Percentiles rank a stretch among this genome's conserved stretches.
Conservation (phyloP, 2,113 vertebrate species). For the Grantiella picta region DNA sequence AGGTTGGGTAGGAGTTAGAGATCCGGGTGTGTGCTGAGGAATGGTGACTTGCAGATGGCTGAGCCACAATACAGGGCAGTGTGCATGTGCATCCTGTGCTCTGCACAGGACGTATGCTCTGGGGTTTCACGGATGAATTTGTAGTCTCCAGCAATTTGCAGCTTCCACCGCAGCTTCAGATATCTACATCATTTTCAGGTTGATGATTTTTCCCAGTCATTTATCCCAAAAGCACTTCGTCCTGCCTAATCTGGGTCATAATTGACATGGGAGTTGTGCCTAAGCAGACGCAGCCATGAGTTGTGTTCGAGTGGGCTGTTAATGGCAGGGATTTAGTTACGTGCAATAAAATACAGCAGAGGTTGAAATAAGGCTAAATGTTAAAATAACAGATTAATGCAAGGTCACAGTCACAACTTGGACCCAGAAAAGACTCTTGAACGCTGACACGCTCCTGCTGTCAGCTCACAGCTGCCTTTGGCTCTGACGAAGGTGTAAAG, state of each 20-base stretch:
- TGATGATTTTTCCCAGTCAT: conserved; percentile 42
- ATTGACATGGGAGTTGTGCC: background rate
- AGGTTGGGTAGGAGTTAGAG: background rate
- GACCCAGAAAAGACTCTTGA: background rate
- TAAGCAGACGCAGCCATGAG: background rate
- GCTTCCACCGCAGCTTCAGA: background rate
- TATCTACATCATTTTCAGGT: conserved; percentile 25
- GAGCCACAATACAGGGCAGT: background rate
- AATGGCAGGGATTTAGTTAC: background rate
- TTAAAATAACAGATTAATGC: background rate
- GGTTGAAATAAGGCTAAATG: background rate
- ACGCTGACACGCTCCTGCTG: background rate
- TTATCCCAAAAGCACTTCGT: conserved; percentile 36
- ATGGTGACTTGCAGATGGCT: background rate
- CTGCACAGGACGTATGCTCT: background rate
- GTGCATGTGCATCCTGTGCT: background rate
- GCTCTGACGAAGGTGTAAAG: background rate
- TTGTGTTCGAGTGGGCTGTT: background rate
- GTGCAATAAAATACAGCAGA: background rate
- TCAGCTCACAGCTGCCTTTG: background rate
- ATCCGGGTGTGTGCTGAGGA: background rate
- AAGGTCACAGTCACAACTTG: background rate
- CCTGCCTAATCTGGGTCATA: conserved; percentile 42
- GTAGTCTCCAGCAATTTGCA: background rate
- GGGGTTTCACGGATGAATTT: conserved; percentile 24